Conservation (phyloP, 1,140 invertebrate species). For the Arctopsyche grandis region DNA sequence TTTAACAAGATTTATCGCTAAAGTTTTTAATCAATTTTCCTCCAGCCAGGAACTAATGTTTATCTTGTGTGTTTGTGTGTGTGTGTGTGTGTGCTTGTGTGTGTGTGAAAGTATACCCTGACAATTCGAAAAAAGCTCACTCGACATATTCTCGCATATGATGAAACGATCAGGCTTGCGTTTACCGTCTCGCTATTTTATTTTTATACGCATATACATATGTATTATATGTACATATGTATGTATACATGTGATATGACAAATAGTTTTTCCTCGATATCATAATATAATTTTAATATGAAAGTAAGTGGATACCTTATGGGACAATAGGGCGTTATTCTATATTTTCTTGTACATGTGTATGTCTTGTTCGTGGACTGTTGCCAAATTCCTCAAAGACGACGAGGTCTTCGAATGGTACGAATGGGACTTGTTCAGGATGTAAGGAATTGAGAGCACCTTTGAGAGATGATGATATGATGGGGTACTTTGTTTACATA, state of each 20-base stretch:
- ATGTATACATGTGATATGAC: too few relatives aligned
- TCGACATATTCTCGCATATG: neutral
- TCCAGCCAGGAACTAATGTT: neutral
- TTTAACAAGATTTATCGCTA: constrained; percentile 34
- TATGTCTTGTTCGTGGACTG: too few relatives aligned
- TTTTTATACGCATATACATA: neutral
- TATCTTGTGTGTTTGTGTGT: neutral
- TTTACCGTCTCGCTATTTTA: neutral
- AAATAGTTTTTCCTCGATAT: too few relatives aligned
- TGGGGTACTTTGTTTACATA: neutral
- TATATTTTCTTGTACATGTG: too few relatives aligned
- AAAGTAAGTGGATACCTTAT: too few relatives aligned
- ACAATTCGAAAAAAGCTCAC: neutral
- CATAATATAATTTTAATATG: too few relatives aligned
- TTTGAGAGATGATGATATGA: too few relatives aligned
- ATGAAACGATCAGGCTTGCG: neutral
- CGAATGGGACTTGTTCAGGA: too few relatives aligned
- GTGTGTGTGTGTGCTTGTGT: neutral
- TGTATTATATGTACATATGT: neutral
- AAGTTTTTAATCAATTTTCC: constrained; percentile 33
- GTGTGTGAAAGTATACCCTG: neutral
- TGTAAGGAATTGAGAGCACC: too few relatives aligned
- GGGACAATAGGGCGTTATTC: too few relatives aligned
- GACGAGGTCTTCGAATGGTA: too few relatives aligned
- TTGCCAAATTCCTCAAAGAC: too few relatives aligned